Evolutionary conservation across 2,113 vertebrate species (phyloP).

Genomic region (Hipposideros armiger): DNA sequence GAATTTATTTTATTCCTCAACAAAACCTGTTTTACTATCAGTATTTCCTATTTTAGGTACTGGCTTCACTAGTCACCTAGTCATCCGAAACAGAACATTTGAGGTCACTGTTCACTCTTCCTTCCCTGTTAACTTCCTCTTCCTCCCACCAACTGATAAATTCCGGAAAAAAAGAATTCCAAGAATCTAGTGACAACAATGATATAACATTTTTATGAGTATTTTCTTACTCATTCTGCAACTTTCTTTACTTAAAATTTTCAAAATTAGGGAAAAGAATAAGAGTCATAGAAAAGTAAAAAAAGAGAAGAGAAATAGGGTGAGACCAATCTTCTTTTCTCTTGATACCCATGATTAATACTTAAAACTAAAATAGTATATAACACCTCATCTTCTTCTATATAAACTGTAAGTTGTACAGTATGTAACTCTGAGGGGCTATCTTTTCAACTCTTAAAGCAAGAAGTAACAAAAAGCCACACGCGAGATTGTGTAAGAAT

Average conservation of each 20-base stretch:
- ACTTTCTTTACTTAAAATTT: constrained; percentile 24
- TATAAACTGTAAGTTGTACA: not conserved
- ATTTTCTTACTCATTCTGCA: constrained; percentile 15
- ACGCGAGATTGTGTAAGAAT: not conserved
- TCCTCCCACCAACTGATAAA: not conserved
- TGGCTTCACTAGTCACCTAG: not conserved
- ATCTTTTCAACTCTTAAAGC: not conserved
- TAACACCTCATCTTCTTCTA: not conserved
- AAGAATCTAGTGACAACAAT: not conserved
- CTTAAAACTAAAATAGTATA: not conserved
- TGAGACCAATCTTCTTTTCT: not conserved
- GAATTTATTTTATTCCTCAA: not conserved
- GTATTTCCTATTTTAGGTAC: not conserved
- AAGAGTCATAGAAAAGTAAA: not conserved
- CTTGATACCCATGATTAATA: not conserved
- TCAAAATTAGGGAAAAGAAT: constrained; percentile 48
- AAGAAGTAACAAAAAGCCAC: not conserved
- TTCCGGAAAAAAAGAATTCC: not conserved
- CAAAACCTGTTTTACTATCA: constrained; percentile 14
- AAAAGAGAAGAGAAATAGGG: not conserved
- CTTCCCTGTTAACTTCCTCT: not conserved
- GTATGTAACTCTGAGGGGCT: not conserved
- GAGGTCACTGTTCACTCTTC: not conserved
- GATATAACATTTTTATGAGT: not conserved
- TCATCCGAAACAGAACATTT: not conserved